Evolutionary conservation across 2,113 vertebrate species (phyloP).

Genomic region (Atractosteus spatula): DNA sequence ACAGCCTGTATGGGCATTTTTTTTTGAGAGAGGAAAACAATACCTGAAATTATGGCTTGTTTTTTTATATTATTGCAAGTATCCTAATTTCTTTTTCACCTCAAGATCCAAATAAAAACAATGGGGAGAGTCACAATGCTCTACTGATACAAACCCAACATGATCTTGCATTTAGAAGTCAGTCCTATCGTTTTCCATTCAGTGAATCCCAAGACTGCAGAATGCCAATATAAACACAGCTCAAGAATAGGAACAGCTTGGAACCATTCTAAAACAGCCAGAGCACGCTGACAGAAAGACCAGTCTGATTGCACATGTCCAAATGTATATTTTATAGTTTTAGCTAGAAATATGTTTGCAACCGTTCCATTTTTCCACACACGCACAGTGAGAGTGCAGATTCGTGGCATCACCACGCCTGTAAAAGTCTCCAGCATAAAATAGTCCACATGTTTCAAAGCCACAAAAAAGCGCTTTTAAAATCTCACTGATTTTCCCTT

Average conservation of each 20-base stretch:
- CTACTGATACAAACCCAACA: not conserved
- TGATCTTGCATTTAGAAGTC: slow-evolving; percentile 4
- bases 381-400: not conserved
- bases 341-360: slow-evolving; percentile 1
- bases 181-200: slow-evolving; percentile 4
- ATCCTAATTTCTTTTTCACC: too few relatives aligned
- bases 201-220: not conserved
- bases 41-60: too few relatives aligned
- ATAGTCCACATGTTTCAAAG: not conserved
- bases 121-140: not conserved
- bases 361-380: not conserved
- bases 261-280: not conserved
- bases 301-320: not conserved
- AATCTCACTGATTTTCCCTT: not conserved
- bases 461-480: not conserved
- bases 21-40: too few relatives aligned
- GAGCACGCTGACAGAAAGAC: not conserved
- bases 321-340: not conserved
- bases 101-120: too few relatives aligned
- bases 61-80: too few relatives aligned
- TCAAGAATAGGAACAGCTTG: slow-evolving; percentile 10
- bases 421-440: not conserved
- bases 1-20: too few relatives aligned
- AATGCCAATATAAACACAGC: slow-evolving; percentile 15
- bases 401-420: not conserved